These are phyloP conservation scores for Trematomus bernacchii DNA, from an alignment of 2,797 vertebrate genomes.

Conservation along the genomic window DNA sequence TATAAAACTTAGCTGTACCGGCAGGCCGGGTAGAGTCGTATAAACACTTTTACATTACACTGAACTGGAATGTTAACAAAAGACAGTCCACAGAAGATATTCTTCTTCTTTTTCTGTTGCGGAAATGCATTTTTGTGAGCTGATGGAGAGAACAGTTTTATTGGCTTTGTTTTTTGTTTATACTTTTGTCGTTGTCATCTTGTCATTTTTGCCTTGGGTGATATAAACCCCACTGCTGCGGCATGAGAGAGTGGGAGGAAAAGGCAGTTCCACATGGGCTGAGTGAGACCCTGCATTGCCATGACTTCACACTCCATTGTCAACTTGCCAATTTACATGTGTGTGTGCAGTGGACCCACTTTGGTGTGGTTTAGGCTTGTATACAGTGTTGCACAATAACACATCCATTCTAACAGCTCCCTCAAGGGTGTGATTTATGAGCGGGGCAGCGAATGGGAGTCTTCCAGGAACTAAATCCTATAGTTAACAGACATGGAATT, in stretches of 20 bases:
- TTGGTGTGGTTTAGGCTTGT: conserved; percentile 36
- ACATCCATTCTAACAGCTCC: conserved; percentile 50
- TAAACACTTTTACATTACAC: conserved; percentile 77
- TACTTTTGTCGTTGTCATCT: conserved; percentile 52
- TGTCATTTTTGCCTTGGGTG: conserved; percentile 48
- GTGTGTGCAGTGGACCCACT: conserved; percentile 8
- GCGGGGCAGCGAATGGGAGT: conserved; percentile 50
- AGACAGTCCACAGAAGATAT: conserved; percentile 52
- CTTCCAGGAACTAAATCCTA: conserved; percentile 48
- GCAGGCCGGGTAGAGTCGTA: conserved; percentile 69
- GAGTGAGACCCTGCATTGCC: conserved; percentile 46
- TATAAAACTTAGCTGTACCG: conserved; percentile 74
- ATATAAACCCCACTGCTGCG: conserved; percentile 47
- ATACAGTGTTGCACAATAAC: conserved; percentile 68
- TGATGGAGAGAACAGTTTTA: conserved; percentile 36
- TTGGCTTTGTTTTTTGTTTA: conserved; percentile 43
- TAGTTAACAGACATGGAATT: conserved; percentile 36
- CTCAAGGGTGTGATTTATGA: conserved; percentile 67
- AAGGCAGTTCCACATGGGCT: conserved; percentile 54
- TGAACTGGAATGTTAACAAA: conserved; percentile 76
- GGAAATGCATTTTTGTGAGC: conserved; percentile 37
- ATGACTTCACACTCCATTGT: conserved; percentile 69
- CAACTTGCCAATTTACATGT: conserved; percentile 45
- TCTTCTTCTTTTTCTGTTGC: conserved; percentile 37
- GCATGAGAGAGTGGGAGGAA: conserved; percentile 42